phyloP scores from a whole-genome alignment of 1,140 invertebrate genomes.

The Antheraea mylitta region DNA sequence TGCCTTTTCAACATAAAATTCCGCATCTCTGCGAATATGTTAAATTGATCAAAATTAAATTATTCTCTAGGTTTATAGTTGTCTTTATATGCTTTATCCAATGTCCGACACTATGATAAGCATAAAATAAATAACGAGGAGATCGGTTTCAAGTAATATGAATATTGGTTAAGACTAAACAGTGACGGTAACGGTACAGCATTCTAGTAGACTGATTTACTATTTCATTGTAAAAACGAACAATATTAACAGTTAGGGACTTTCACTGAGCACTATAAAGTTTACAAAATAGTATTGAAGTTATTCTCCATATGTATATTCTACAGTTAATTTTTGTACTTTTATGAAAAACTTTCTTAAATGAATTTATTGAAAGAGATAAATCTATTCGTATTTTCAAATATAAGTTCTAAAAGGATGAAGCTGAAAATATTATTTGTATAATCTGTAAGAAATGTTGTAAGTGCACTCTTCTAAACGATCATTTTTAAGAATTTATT shows the following conservation, averaged over 20 bases:
- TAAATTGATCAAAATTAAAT: neutral
- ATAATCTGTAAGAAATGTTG: neutral
- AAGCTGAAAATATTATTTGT: neutral
- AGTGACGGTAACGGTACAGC: neutral
- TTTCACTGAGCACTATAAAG: no score
- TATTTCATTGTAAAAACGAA: neutral
- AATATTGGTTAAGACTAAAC: neutral
- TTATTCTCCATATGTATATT: no score
- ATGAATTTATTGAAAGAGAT: no score
- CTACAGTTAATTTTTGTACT: no score
- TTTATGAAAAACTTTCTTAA: no score
- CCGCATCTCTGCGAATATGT: no score
- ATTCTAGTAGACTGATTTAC: no score
- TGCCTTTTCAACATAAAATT: no score
- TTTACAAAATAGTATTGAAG: no score
- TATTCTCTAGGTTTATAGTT: neutral
- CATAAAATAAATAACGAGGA: neutral
- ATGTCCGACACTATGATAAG: neutral
- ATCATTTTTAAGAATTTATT: neutral
- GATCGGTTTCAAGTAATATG: neutral
- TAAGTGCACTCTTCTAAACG: neutral
- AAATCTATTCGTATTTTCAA: no score
- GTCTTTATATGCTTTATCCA: neutral
- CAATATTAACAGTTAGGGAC: no score
- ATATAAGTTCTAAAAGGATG: no score